Base-by-base conservation (phyloP, 2,113 vertebrate species). In the Pachyramphus minor region DNA sequence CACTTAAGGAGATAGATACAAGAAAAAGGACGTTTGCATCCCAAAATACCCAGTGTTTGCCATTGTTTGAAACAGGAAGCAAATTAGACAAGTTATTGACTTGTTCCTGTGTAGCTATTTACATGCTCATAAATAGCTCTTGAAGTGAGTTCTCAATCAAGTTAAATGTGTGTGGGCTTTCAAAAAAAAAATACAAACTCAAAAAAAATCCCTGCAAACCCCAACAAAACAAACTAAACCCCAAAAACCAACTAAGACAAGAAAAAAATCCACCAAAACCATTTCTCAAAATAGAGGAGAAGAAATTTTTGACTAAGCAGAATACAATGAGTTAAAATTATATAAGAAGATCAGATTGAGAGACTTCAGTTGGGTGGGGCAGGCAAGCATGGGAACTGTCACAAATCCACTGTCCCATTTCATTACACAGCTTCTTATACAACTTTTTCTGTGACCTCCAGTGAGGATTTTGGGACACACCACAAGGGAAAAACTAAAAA, bases 51-150 rank as follows among this genome's bases (percentile, higher is more conserved):
- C 78, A 18, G 6, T 1, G 0, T n/a, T 93, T 90, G 47, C 85
- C 91, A 96, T 91, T 96, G 92, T 97, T 93, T 94, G 52, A 88
- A 84, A 93, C 93, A 81, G 95, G 95, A 97, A 96, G 64, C 30
- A 17, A 68, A 56, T 63, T 62, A 93, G 91, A 91, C 82, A 58
- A 85, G 71, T 91, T 96, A 96, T 72, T 96, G 92, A 91, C 86
- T 93, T 84, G 80, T 90, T 96, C 90, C 94, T 86, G 60, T 77
- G 66, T 75, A 71, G 92, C 83, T 95, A 72, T 96, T 95, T 92
- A 93, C 87, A 53, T 79, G 50, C 86, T 87, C 37, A 62, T 89
- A 92, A 95, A 74, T 42, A 73, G 66, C 94, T 97, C 96, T 96
- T 95, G 86, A 96, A 95, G 91, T 92, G 67, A 94, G 62, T 58